These are phyloP conservation scores for Folsomia manolachei DNA, from an alignment of 2,888 invertebrate genomes.

Conservation along the genomic window DNA sequence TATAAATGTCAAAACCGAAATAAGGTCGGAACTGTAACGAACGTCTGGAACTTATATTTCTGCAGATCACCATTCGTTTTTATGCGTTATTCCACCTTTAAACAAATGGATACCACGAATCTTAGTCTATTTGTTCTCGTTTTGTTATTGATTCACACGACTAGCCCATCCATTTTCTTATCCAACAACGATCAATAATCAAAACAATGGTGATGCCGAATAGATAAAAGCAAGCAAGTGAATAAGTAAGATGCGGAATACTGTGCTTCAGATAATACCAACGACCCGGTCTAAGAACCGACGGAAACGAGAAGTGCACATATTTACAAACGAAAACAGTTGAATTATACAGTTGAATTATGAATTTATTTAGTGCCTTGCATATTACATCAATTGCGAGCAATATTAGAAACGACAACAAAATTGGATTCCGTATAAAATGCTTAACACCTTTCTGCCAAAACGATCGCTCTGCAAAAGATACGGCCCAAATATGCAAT, in stretches of 20 bases:
- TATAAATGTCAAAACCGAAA: not conserved
- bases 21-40: not conserved
- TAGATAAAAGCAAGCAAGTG: not conserved
- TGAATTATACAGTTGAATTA: too few species aligned
- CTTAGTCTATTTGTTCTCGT: too few species aligned
- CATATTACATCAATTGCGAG: not conserved
- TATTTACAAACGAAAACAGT: not conserved
- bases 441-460: not conserved
- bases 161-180: not conserved
- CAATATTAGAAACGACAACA: not conserved
- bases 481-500: too few species aligned
- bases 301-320: not conserved
- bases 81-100: not conserved
- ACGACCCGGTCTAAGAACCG: not conserved
- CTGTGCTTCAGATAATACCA: too few species aligned
- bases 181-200: not conserved
- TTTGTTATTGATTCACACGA: not conserved
- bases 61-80: not conserved
- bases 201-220: not conserved
- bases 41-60: not conserved
- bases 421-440: not conserved
- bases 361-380: too few species aligned
- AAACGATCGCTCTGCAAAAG: too few species aligned
- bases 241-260: not conserved
- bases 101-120: not conserved